phyloP scores from a whole-genome alignment of 1,140 invertebrate species.

The Papilio polyxenes region DNA sequence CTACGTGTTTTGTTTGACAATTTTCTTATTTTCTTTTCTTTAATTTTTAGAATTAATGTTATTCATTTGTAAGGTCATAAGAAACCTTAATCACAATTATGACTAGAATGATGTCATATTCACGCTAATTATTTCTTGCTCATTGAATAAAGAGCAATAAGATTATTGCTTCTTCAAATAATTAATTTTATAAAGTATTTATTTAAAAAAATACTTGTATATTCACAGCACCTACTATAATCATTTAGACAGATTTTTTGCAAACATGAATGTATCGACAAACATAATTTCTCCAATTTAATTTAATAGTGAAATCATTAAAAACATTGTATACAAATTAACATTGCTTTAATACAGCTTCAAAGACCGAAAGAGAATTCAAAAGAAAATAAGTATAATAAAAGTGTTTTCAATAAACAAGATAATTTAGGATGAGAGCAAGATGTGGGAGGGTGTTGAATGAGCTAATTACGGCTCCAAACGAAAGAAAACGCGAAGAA shows the following conservation, averaged over 20 bases:
- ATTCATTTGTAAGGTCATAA: slow-evolving; percentile 14
- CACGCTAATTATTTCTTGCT: too few species aligned
- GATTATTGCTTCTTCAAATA: too few species aligned
- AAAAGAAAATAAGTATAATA: slow-evolving; percentile 70
- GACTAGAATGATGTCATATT: too few species aligned
- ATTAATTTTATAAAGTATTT: too few species aligned
- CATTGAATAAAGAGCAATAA: too few species aligned
- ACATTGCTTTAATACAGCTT: slow-evolving; percentile 57
- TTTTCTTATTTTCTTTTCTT: slow-evolving; percentile 39
- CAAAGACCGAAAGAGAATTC: slow-evolving; percentile 61
- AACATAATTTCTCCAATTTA: too few species aligned
- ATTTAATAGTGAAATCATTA: too few species aligned
- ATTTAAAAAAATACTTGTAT: too few species aligned
- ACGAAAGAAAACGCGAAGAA: slow-evolving; percentile 78
- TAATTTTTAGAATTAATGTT: slow-evolving; percentile 17
- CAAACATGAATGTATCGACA: too few species aligned
- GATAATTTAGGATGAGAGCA: slow-evolving; percentile 57
- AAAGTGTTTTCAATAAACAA: slow-evolving; percentile 77
- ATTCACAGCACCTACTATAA: too few species aligned
- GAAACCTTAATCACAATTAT: neutral
- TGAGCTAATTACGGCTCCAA: slow-evolving; percentile 76
- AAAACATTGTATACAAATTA: neutral
- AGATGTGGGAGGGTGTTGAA: slow-evolving; percentile 62
- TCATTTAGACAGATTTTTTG: too few species aligned
- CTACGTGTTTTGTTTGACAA: slow-evolving; percentile 62